A percentile compares a stretch with the other conserved stretches of the same genome.
Evolutionary conservation across 2,888 invertebrate species (phyloP).

Genomic region (Buathra laborator): DNA sequence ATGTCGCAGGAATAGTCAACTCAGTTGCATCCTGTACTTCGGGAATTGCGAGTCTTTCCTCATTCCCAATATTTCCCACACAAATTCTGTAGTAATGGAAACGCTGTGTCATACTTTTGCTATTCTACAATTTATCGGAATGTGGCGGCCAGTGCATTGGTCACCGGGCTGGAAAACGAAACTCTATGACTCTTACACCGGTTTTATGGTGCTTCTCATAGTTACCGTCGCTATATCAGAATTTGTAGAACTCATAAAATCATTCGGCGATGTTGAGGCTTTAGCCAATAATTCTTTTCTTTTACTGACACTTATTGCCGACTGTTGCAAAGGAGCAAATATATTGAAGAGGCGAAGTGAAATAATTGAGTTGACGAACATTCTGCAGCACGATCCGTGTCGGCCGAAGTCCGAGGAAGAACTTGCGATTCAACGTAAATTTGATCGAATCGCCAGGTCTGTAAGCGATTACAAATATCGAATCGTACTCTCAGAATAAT

Average conservation of each 20-base stretch:
- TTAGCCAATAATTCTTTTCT: constrained; percentile 58
- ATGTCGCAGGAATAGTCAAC: not conserved
- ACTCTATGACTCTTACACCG: constrained; percentile 57
- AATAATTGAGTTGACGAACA: constrained; percentile 34
- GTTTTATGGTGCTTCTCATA: constrained; percentile 49
- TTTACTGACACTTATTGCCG: constrained; percentile 47
- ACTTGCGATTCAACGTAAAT: constrained; percentile 44
- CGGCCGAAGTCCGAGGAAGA: constrained; percentile 36
- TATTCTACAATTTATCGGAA: constrained; percentile 59
- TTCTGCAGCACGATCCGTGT: constrained; percentile 45
- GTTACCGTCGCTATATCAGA: constrained; percentile 49
- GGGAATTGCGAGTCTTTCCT: not conserved
- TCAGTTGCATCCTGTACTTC: not conserved
- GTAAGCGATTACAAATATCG: not conserved
- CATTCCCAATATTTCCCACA: not conserved
- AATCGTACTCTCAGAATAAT: not conserved
- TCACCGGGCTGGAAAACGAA: constrained; percentile 51
- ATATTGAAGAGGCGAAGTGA: constrained; percentile 37
- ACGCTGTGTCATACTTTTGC: constrained; percentile 10
- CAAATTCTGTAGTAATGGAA: constrained; percentile 13
- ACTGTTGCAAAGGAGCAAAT: constrained; percentile 52
- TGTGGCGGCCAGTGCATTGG: constrained; percentile 67
- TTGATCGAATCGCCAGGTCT: constrained; percentile 53
- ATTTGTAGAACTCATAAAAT: constrained; percentile 16
- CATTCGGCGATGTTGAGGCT: constrained; percentile 21